Conservation (phyloP, 1,140 invertebrate genomes). For the Plutomurus gul region DNA sequence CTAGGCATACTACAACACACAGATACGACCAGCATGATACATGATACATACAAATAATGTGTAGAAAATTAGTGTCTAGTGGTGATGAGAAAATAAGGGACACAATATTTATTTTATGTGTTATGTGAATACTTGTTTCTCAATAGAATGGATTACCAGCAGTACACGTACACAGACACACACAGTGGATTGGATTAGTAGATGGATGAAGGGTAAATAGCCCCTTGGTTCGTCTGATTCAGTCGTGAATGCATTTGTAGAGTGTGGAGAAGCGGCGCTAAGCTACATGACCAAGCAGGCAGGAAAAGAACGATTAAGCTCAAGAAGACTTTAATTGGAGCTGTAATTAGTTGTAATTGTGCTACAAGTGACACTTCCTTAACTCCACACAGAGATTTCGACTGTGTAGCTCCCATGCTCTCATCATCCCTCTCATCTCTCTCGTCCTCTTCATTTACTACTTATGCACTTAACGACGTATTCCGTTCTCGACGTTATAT, state of each 20-base stretch:
- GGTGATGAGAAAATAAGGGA: constrained; percentile 17
- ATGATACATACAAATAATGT: neutral
- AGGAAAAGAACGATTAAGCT: constrained; percentile 54
- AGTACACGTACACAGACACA: neutral
- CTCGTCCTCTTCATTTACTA: constrained; percentile 12
- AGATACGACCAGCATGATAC: neutral
- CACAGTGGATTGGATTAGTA: neutral
- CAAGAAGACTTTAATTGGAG: constrained; percentile 52
- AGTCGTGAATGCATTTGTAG: constrained; percentile 8
- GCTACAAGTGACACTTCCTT: constrained; percentile 53
- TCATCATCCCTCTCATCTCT: neutral
- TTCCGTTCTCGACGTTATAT: constrained; percentile 26
- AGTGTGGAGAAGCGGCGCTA: no score
- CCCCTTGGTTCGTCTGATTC: constrained; percentile 17
- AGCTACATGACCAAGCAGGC: constrained; percentile 30
- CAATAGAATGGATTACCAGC: neutral
- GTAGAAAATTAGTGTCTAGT: no score
- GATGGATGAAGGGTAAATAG: constrained; percentile 22
- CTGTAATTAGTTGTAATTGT: constrained; percentile 54
- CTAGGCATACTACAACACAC: neutral
- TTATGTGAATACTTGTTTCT: neutral
- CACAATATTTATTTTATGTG: no score
- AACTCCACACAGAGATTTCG: neutral
- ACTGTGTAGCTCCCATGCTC: constrained; percentile 49
- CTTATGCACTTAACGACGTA: neutral